phyloP scores from a whole-genome alignment of 2,113 vertebrate genomes.

The Nibea coibor region DNA sequence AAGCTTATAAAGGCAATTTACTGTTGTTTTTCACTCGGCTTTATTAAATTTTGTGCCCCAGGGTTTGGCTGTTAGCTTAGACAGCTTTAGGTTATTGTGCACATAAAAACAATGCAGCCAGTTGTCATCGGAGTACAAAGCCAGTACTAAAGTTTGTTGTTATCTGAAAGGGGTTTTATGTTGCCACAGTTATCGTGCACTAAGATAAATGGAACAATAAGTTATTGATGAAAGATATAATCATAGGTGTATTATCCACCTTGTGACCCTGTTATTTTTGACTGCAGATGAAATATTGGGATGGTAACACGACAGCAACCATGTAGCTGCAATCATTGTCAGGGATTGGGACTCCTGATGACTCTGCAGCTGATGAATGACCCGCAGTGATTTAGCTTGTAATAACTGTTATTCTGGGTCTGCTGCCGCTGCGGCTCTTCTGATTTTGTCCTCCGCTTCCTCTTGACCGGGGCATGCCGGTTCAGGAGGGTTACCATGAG shows the following conservation, averaged over 20 bases:
- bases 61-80: conserved; percentile 56
- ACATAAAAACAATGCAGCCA: conserved; percentile 65
- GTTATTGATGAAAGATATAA: conserved; percentile 48
- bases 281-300: conserved; percentile 9
- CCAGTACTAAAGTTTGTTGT: conserved; percentile 36
- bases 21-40: conserved; percentile 64
- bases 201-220: conserved; percentile 50
- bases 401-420: conserved; percentile 26
- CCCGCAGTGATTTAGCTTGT: conserved; percentile 26
- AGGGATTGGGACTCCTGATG: conserved; percentile 1
- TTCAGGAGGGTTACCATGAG: background rate
- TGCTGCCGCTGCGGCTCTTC: background rate
- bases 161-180: conserved; percentile 57
- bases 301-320: conserved; percentile 6
- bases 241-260: background rate
- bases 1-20: conserved; percentile 72
- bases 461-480: background rate
- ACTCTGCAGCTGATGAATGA: conserved; percentile 23
- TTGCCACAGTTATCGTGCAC: conserved; percentile 24
- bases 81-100: conserved; percentile 68
- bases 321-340: conserved; percentile 11
- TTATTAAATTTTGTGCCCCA: conserved; percentile 62
- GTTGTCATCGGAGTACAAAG: conserved; percentile 47
- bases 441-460: background rate
- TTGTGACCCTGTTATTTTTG: conserved; percentile 30